Evolutionary conservation across 2,113 vertebrate genomes (phyloP), one percentile per base, ranked within the genome.

Genomic region (Anas platyrhynchos): DNA sequence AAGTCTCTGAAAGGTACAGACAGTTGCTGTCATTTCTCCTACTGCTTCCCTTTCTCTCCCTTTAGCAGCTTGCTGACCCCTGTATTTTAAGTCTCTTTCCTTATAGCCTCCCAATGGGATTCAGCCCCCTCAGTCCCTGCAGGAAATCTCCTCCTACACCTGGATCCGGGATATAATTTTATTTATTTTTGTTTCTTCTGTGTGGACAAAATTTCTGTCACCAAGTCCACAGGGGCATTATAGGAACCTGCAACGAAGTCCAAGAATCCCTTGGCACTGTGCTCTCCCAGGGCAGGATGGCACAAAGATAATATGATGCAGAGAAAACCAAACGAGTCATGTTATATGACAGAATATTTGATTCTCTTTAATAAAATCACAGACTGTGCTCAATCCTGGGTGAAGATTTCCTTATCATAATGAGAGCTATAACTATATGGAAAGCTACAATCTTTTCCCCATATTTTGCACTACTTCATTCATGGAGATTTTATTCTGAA

Each of bases 91-190:
- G 32, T 71, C 46, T 71, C 7, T 83, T 71, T 26, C 31, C 32
- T 66, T 65, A 71, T 27, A 63, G 41, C 9, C 23, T 90, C 22
- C 16, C 41, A 58, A 17, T 32, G 41, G 78, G 13, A 71, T 75
- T n/a, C 36, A 90, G 16, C 29, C 34, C 50, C n/a, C 63, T 43
- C 62, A 43, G 17, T 29, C 48, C 46, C 31, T 89, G n/a, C 9
- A 58, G 46, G 18, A 90, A 67, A 50, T 13, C 22, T 16, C 3
- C 34, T 84, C 14, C 15, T 62, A 43, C 21, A 65, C 13, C 9
- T 50, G 43, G 26, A 34, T 84, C 54, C 73, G n/a, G 26, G 6
- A 88, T n/a, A 46, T n/a, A 74, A 3, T 0, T 0, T 78, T 71
- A 48, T 29, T 74, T 48, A n/a, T 46, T 78, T 82, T 63, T 58